Base-by-base conservation (phyloP, 2,797 vertebrate species). In the Manis pentadactyla region DNA sequence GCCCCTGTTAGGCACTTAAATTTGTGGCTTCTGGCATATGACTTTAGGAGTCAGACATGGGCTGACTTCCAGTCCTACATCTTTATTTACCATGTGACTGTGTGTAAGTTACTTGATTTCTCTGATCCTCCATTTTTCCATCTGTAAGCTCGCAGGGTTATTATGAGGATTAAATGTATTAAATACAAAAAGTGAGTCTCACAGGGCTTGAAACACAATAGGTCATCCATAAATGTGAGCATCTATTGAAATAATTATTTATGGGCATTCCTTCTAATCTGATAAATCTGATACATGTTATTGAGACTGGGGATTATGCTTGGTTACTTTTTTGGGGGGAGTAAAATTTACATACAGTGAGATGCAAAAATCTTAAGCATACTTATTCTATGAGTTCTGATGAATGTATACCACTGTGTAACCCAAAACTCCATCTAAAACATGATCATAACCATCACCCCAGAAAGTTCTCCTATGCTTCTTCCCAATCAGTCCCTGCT, bases 241-340 rank as follows among this genome's bases (percentile, higher is more conserved):
- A 42, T 93, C 95, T 87, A 49, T 66, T 90, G 49, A 23, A 66
- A 83, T 68, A 82, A 46, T 17, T 96, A 68, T 34, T 81, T 82
- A 84, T 59, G 77, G 27, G 49, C 46, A 92, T 90, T 9, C 7
- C 53, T 84, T 90, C 71, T 61, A 29, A 92, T 92, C 7, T 81
- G 27, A 84, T 53, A 57, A 29, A 92, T 92, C 7, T 81, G 27
- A 84, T 53, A 57, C 12, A 84, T 83, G 13, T 51, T 92, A 74
- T 71, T 90, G 53, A 96, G 31, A 10, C 42, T 77, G 25, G 25
- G 21, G 31, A 66, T 87, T 86, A 42, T 78, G 39, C 29, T 93
- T 96, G 59, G 17, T 78, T 90, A 74, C 7, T n/a, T 77, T 84
- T 81, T 13, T 10, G 3, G 23, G 11, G 29, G 34, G 34, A 53